Percentiles rank a stretch among this genome's conserved stretches.
These are phyloP conservation scores for Protosalanx chinensis DNA, from an alignment of 2,797 vertebrate genomes.

Conservation along the genomic window DNA sequence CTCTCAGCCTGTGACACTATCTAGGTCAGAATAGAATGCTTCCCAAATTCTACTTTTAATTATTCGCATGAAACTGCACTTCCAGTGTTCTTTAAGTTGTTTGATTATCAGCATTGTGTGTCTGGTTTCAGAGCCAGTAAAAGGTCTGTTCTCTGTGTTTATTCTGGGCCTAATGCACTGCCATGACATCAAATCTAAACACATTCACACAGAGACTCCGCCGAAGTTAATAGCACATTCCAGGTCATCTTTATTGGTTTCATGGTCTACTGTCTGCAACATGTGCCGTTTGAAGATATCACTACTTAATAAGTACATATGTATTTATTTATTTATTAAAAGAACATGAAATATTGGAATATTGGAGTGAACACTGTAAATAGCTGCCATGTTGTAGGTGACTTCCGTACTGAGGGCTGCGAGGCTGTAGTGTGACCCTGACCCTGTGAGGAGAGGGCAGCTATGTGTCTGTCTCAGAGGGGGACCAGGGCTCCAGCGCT, in stretches of 20 bases:
- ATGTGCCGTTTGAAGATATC: background rate
- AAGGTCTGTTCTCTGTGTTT: conserved; percentile 66
- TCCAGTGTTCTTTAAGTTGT: conserved; percentile 20
- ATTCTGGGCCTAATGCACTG: conserved; percentile 69
- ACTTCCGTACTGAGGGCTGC: background rate
- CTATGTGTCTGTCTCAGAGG: conserved; percentile 40
- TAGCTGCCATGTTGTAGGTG: background rate
- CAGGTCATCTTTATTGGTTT: conserved; percentile 60
- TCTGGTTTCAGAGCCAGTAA: conserved; percentile 54
- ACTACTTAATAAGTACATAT: background rate
- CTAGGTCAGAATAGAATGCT: conserved; percentile 34
- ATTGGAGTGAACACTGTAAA: too few relatives aligned
- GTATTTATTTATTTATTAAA: too few relatives aligned
- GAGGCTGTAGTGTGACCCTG: conserved; percentile 15
- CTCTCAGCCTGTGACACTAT: conserved; percentile 26
- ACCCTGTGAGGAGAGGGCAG: conserved; percentile 33
- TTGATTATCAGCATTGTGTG: conserved; percentile 47
- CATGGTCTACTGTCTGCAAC: conserved; percentile 40
- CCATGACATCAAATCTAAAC: conserved; percentile 70
- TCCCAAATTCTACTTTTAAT: conserved; percentile 28
- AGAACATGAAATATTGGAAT: background rate
- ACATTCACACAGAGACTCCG: conserved; percentile 66
- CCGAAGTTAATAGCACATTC: conserved; percentile 64
- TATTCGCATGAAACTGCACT: conserved; percentile 20
- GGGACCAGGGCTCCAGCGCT: conserved; percentile 39